These are phyloP conservation scores for Hormaphis cornu DNA, from an alignment of 1,140 invertebrate species.

Conservation along the genomic window DNA sequence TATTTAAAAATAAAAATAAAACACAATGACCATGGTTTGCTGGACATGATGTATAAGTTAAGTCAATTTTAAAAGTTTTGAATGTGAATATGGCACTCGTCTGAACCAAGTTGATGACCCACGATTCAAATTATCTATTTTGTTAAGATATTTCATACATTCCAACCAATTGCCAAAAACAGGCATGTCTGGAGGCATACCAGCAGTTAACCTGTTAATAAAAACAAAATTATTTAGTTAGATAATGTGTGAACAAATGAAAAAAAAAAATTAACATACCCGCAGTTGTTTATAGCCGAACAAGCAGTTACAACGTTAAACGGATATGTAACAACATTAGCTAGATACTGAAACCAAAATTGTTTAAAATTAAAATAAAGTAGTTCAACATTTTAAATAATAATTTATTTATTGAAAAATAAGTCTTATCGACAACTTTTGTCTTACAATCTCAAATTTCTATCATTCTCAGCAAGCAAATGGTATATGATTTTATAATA, in stretches of 20 bases:
- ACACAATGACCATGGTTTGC: background rate
- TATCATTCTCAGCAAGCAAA: too few relatives aligned
- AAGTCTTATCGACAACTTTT: too few relatives aligned
- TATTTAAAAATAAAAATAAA: constrained; percentile 3
- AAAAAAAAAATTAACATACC: constrained; percentile 44
- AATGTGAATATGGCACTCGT: constrained; percentile 15
- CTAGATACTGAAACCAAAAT: constrained; percentile 54
- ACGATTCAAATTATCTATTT: constrained; percentile 65
- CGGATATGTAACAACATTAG: constrained; percentile 72
- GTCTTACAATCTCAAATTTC: too few relatives aligned
- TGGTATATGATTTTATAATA: too few relatives aligned
- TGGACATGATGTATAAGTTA: background rate
- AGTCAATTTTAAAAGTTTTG: background rate
- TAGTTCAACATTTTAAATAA: too few relatives aligned
- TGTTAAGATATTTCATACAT: constrained; percentile 67
- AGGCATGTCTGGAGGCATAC: constrained; percentile 69
- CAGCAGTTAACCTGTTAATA: constrained; percentile 56
- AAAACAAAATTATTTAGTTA: constrained; percentile 34
- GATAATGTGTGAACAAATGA: constrained; percentile 10
- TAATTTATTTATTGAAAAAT: too few relatives aligned
- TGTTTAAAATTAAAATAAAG: background rate
- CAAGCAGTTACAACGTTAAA: constrained; percentile 78
- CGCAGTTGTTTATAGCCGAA: constrained; percentile 71
- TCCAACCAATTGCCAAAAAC: constrained; percentile 64
- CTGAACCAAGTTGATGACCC: constrained; percentile 46